Evolutionary conservation across 2,113 vertebrate genomes (phyloP).

Genomic region (Otocyon megalotis): DNA sequence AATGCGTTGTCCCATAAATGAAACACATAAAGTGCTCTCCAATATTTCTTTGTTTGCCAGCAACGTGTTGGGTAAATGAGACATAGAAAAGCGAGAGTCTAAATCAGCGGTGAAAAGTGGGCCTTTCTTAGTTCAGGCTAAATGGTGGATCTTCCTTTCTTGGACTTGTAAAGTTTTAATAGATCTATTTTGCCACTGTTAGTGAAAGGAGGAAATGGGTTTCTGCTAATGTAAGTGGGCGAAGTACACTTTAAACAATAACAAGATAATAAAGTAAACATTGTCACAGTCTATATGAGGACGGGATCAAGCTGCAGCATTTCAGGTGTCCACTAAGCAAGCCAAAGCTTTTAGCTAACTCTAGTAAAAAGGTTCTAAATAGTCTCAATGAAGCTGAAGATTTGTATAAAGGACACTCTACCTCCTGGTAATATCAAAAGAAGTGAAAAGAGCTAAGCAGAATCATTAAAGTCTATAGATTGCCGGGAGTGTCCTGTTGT

Average conservation of each 20-base stretch:
- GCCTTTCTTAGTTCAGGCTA: slow-evolving; percentile 43
- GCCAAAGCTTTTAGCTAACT: slow-evolving; percentile 63
- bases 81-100: slow-evolving; percentile 62
- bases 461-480: background rate
- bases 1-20: slow-evolving; percentile 68
- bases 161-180: slow-evolving; percentile 55
- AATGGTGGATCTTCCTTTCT: slow-evolving; percentile 43
- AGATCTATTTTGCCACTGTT: slow-evolving; percentile 66
- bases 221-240: slow-evolving; percentile 58
- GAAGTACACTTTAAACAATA: slow-evolving; percentile 58
- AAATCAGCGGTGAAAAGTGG: slow-evolving; percentile 23
- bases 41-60: slow-evolving; percentile 62
- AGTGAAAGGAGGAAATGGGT: slow-evolving; percentile 62
- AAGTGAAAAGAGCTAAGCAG: background rate
- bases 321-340: slow-evolving; percentile 42
- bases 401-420: background rate
- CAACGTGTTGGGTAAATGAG: slow-evolving; percentile 69
- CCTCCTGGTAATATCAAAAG: background rate
- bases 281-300: background rate
- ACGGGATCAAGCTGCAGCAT: background rate
- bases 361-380: slow-evolving; percentile 58
- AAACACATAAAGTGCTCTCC: background rate
- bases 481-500: background rate
- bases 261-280: slow-evolving; percentile 69
- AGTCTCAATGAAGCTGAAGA: slow-evolving; percentile 36